Conservation (phyloP, 2,797 vertebrate genomes). For the Oceanodroma leucorhoa region DNA sequence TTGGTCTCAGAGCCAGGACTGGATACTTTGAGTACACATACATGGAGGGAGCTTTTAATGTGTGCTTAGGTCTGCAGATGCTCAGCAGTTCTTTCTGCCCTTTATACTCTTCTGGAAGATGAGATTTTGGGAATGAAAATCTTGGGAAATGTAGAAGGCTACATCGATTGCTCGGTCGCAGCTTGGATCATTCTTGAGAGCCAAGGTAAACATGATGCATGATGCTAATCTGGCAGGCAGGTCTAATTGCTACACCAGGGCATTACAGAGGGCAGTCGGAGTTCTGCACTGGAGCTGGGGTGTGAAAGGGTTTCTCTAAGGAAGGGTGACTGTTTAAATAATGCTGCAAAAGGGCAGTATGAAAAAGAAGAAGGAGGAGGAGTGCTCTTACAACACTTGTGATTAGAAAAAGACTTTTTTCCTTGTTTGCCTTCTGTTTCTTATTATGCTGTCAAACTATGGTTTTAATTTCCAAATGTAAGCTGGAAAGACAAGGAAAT, state of each 20-base stretch:
- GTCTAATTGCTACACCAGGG: not conserved
- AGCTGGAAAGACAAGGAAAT: not conserved
- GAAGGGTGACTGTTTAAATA: not conserved
- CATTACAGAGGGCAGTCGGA: not conserved
- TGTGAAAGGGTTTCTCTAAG: not conserved
- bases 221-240: not conserved
- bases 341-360: not conserved
- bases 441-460: not conserved
- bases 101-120: not conserved
- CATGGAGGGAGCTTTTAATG: not conserved
- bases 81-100: not conserved
- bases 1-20: not conserved
- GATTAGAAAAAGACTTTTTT: not conserved
- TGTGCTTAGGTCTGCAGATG: not conserved
- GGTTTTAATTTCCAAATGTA: not conserved
- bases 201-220: not conserved
- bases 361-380: not conserved
- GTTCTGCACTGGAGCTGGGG: not conserved
- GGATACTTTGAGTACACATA: not conserved
- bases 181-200: not conserved
- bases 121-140: not conserved
- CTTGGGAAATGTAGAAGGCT: not conserved
- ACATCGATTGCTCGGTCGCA: fast-evolving
- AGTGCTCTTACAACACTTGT: not conserved
- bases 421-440: not conserved